Evolutionary conservation across 1,140 invertebrate genomes (phyloP).

Genomic region (Tetragonula clypearis): DNA sequence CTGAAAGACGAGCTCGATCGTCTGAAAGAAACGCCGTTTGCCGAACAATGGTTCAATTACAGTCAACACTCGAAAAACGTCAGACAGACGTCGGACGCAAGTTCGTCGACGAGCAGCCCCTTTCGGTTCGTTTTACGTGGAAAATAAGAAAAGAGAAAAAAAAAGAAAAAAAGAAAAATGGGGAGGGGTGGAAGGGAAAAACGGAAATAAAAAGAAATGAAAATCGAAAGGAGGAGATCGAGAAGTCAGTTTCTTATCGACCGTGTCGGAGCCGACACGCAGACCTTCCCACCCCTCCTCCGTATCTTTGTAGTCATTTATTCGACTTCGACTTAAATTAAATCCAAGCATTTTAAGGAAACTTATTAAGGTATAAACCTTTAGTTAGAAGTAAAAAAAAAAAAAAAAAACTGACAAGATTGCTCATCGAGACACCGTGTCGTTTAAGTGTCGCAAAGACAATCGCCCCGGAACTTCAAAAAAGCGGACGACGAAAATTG

Average conservation of each 20-base stretch:
- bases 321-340: slow-evolving; percentile 20
- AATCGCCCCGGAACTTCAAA: slow-evolving; percentile 54
- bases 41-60: slow-evolving; percentile 4
- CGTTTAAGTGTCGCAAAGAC: slow-evolving; percentile 62
- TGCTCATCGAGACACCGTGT: slow-evolving; percentile 61
- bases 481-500: slow-evolving; percentile 34
- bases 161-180: background rate
- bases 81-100: background rate
- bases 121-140: background rate
- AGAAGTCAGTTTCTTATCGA: background rate
- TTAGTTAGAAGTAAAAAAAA: slow-evolving; percentile 48
- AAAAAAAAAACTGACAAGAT: slow-evolving; percentile 47
- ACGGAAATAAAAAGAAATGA: background rate
- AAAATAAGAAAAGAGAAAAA: no score
- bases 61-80: background rate
- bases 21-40: background rate
- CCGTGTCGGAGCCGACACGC: no score
- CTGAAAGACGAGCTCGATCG: background rate
- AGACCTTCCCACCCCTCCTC: slow-evolving; percentile 6
- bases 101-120: slow-evolving; percentile 28
- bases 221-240: background rate
- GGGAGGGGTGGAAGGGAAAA: no score
- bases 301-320: slow-evolving; percentile 30
- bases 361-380: slow-evolving; percentile 51
- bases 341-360: slow-evolving; percentile 53